These are phyloP conservation scores for Pararge aegeria DNA, from an alignment of 1,140 invertebrate species.

Conservation along the genomic window DNA sequence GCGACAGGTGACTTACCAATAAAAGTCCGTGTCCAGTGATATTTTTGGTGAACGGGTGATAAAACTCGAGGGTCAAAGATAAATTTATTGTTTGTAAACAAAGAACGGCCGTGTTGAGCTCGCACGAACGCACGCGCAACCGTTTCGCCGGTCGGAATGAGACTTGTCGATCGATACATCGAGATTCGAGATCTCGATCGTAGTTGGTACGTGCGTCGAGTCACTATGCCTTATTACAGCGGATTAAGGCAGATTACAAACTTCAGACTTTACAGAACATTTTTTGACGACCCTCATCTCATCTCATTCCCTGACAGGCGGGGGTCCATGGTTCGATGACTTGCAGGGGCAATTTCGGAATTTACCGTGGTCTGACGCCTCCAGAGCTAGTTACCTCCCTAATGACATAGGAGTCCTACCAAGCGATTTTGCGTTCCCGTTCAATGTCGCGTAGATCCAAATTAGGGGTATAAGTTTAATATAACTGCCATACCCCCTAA, in stretches of 20 bases:
- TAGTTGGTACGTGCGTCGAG: not conserved
- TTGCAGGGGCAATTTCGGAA: no score
- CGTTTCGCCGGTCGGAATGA: slow-evolving; percentile 19
- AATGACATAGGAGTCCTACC: no score
- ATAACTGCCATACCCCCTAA: no score
- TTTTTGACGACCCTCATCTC: not conserved
- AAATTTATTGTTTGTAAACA: slow-evolving; percentile 33
- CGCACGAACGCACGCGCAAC: slow-evolving; percentile 24
- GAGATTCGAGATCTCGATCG: not conserved
- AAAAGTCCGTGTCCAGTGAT: slow-evolving; percentile 5
- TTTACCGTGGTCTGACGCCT: no score
- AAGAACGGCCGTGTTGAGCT: not conserved
- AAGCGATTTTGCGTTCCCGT: no score
- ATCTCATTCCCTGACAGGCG: no score
- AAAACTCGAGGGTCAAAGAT: slow-evolving; percentile 17
- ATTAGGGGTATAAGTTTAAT: no score
- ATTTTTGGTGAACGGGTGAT: slow-evolving; percentile 12
- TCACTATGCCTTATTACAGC: not conserved
- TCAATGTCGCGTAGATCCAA: no score
- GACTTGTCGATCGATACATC: not conserved
- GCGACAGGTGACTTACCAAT: slow-evolving; percentile 2
- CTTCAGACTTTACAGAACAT: not conserved
- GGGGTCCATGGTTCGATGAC: no score
- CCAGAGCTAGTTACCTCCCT: no score
- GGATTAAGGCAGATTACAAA: not conserved